phyloP scores from a whole-genome alignment of 2,113 vertebrate genomes.

The Bufo gargarizans region DNA sequence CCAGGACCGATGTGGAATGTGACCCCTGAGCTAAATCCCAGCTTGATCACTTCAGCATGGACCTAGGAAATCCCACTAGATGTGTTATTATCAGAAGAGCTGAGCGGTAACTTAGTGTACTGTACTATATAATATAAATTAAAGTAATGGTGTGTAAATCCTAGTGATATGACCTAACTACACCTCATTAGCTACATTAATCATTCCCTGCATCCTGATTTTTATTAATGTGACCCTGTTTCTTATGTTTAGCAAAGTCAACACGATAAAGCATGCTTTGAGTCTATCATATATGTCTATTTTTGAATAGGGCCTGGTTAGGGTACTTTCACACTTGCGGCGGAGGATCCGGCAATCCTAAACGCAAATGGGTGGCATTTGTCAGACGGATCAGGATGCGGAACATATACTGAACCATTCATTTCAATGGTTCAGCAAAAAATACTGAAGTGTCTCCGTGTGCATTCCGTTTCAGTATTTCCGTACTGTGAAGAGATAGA shows the following conservation, averaged over 20 bases:
- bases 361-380: no score
- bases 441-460: no score
- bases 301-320: not conserved
- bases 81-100: not conserved
- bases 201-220: not conserved
- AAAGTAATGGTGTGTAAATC: slow-evolving; percentile 7
- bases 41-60: not conserved
- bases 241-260: not conserved
- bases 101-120: not conserved
- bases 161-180: not conserved
- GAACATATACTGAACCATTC: no score
- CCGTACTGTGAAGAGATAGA: no score
- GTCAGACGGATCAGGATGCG: no score
- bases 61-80: not conserved
- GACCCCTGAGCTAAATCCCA: not conserved
- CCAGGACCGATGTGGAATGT: no score
- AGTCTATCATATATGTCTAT: not conserved
- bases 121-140: not conserved
- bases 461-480: no score
- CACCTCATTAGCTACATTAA: slow-evolving; percentile 16
- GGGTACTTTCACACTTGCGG: no score
- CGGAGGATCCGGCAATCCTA: no score
- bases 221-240: slow-evolving; percentile 2
- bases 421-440: no score
- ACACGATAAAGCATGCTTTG: not conserved